Conservation (phyloP, 2,888 invertebrate genomes). For the Smittia sp. region DNA sequence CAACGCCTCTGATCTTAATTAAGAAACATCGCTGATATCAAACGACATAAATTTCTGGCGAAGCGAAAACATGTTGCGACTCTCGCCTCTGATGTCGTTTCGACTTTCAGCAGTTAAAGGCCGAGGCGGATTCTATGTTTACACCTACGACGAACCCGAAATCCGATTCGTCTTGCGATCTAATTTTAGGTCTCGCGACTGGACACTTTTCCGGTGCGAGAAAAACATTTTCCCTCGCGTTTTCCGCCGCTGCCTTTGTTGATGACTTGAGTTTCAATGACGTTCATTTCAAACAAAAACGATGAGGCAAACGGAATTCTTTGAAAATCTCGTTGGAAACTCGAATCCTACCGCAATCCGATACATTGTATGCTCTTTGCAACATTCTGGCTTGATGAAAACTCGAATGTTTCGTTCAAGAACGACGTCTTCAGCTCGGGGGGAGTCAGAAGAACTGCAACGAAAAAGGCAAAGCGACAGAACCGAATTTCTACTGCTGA, state of each 20-base stretch:
- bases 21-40: no score
- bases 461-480: no score
- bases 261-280: neutral
- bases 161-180: neutral
- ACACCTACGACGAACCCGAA: neutral
- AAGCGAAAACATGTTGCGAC: no score
- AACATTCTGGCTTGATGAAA: slow-evolving; percentile 20
- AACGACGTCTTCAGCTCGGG: no score
- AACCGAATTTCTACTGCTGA: no score
- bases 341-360: slow-evolving; percentile 36
- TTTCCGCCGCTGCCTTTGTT: neutral
- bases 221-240: neutral
- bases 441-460: no score
- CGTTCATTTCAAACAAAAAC: neutral
- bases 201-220: slow-evolving; percentile 20
- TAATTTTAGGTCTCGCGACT: neutral
- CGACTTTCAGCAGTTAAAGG: no score
- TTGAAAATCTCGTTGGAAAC: neutral
- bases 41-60: no score
- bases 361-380: neutral
- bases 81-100: no score
- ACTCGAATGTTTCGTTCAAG: no score
- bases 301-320: neutral
- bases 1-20: no score
- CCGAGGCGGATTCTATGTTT: no score